Evolutionary conservation across 2,888 invertebrate species (phyloP).

Genomic region (Andrena camellia): DNA sequence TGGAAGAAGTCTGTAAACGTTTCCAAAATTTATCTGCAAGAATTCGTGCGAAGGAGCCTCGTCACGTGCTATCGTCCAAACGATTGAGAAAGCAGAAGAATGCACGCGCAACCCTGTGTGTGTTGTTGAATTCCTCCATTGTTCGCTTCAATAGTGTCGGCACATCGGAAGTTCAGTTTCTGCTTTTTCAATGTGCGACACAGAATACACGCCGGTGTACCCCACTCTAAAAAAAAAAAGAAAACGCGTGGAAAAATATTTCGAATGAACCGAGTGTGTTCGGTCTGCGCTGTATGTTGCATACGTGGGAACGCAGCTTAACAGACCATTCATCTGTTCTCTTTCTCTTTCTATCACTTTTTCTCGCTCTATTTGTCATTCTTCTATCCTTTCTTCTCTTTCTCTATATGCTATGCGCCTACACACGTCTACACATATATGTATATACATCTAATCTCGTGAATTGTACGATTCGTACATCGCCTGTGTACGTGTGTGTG

Average conservation of each 20-base stretch:
- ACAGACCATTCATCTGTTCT: conserved; percentile 5
- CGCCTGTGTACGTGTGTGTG: conserved; percentile 75
- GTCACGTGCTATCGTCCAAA: neutral
- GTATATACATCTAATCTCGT: conserved; percentile 29
- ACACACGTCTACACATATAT: conserved; percentile 24
- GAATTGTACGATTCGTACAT: conserved; percentile 62
- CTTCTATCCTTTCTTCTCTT: conserved; percentile 17
- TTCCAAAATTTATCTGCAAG: neutral
- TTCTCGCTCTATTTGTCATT: conserved; percentile 29
- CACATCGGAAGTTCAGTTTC: neutral
- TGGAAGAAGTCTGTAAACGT: neutral
- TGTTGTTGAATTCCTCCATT: neutral
- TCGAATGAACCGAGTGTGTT: neutral
- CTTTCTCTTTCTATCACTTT: conserved; percentile 25
- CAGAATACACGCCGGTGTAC: neutral
- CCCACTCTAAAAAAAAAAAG: neutral
- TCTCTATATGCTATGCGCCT: conserved; percentile 29
- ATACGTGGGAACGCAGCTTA: conserved; percentile 2
- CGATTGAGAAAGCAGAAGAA: neutral
- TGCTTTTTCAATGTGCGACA: neutral
- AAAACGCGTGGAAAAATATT: neutral
- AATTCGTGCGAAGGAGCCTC: neutral
- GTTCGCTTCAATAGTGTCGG: neutral
- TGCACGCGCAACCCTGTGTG: neutral
- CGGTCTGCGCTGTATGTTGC: neutral